These are phyloP conservation scores for Carollia perspicillata DNA, from an alignment of 2,113 vertebrate genomes.

Conservation along the genomic window DNA sequence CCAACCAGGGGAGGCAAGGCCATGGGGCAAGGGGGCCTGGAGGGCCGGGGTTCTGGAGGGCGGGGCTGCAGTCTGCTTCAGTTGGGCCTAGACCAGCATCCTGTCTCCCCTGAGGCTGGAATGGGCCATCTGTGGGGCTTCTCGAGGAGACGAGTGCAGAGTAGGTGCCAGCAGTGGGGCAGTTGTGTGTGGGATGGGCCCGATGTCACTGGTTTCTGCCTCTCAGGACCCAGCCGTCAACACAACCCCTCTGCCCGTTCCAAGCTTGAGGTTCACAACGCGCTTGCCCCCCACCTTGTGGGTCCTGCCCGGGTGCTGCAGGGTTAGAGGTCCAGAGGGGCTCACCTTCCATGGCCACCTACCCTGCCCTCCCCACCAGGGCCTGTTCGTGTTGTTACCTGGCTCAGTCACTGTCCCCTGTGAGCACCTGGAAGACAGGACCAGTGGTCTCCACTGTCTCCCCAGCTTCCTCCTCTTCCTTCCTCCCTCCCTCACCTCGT, in stretches of 20 bases:
- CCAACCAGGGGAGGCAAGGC: background rate
- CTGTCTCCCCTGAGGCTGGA: background rate
- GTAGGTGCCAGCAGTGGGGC: background rate
- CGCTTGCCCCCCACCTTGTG: background rate
- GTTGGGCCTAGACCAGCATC: too few species aligned
- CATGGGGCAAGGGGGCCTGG: background rate
- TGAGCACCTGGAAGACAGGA: background rate
- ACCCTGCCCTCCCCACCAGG: fast-evolving
- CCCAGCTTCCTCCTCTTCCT: background rate
- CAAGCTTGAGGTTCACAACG: background rate
- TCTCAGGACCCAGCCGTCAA: background rate
- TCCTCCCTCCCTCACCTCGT: background rate
- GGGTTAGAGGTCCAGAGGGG: background rate
- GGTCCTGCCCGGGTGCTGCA: fast-evolving
- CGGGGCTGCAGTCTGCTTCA: background rate
- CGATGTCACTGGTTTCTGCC: background rate
- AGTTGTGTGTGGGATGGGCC: fast-evolving
- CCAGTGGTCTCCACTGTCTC: background rate
- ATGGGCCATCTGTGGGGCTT: fast-evolving
- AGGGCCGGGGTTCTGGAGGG: background rate
- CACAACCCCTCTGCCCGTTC: background rate
- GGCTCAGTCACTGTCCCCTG: background rate
- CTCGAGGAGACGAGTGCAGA: background rate
- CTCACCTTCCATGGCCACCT: fast-evolving
- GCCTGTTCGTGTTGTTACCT: too few species aligned